A percentile compares a stretch with the other conserved stretches of the same genome.
Conservation (phyloP, 2,113 vertebrate species). For the Butorides virescens region DNA sequence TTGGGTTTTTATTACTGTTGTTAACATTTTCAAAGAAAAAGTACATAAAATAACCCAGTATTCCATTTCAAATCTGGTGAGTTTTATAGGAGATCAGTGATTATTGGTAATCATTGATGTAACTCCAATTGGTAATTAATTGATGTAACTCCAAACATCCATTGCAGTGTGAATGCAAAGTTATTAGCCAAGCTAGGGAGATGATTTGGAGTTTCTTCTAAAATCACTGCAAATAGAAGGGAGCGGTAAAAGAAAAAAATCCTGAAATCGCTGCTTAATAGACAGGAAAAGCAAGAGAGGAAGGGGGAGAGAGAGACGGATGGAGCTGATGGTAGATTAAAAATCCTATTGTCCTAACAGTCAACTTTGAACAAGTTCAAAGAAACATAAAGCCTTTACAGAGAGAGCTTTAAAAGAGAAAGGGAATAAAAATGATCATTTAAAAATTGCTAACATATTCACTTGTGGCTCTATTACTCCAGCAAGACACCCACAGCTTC, state of each 20-base stretch:
- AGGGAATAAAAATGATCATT: background rate
- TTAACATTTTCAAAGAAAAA: background rate
- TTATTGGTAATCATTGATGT: constrained; percentile 4
- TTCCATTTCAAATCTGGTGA: background rate
- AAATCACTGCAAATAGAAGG: background rate
- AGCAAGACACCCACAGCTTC: constrained; percentile 4
- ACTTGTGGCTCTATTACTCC: background rate
- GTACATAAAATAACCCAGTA: background rate
- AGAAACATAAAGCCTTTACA: background rate
- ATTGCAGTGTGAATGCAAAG: background rate
- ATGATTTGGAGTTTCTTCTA: background rate
- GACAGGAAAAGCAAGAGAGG: background rate
- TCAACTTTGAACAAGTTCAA: background rate
- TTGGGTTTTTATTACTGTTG: background rate
- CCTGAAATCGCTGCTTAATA: background rate
- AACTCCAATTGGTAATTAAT: background rate
- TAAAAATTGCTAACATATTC: constrained; percentile 9
- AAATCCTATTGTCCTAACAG: background rate
- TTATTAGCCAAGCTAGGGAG: background rate
- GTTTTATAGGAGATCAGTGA: constrained; percentile 3
- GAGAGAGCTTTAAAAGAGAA: background rate
- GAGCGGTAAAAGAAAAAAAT: background rate
- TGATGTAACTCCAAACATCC: background rate
- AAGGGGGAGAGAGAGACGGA: background rate
- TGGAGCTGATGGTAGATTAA: constrained; percentile 10